Base-by-base conservation (phyloP, 2,113 vertebrate genomes). In the Macrotus californicus region DNA sequence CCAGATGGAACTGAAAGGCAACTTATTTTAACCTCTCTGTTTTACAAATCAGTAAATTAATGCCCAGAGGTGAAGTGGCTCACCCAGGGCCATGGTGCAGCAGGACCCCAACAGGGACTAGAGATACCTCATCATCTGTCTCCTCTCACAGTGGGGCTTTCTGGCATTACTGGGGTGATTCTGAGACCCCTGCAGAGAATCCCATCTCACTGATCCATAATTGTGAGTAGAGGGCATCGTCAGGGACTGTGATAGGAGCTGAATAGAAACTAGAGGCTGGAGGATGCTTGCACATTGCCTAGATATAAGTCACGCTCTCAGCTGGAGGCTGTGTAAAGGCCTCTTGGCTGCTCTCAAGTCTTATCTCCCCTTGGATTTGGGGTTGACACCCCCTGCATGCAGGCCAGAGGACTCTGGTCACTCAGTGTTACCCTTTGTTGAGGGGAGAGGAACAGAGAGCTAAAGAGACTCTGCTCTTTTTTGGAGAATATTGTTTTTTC, bases 401-500 rank as follows among this genome's bases (percentile, higher is more conserved):
- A 84, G 61, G 22, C 34, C 15, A 0, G 50, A 36, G 69, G 46
- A 34, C 70, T 21, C n/a, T 34, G 21, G 2, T 16, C 59, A 39
- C 36, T 92, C n/a, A 4, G 6, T 66, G 2, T 50, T 34, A 11
- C n/a, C 54, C 83, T 48, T 70, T 34, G 11, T 72, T 16, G 26
- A 70, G 11, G 31, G 56, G 26, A 70, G 15, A 39, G 21, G 26
- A 61, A 24, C 56, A 70, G 81, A 94, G 79, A 80, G 69, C 48
- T 81, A 89, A 94, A 76, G 52, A 46, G 48, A 31, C 39, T 29
- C 29, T 22, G 36, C 31, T 75, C 52, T 15, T 6, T 48, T 50
- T 69, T 15, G 64, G 67, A 54, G 24, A 69, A 80, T 85, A 83
- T 73, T 94, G 93, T 9, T 61, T 61, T 56, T 61, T 96, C 96